Base-by-base conservation (phyloP, 2,113 vertebrate species). In the Catharus minimus region DNA sequence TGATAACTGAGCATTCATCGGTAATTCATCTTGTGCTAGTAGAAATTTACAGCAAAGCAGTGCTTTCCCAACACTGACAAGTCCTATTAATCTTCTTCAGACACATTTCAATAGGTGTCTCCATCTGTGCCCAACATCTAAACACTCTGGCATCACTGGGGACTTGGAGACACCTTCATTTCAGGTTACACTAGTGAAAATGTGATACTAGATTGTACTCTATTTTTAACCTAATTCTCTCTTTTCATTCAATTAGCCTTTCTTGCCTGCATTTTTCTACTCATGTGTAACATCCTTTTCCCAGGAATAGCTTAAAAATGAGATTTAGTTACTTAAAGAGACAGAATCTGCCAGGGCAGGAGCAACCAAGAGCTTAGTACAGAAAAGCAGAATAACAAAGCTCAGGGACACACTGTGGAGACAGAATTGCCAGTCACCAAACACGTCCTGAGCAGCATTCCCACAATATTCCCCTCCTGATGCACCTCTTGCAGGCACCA, bases 21-120 rank as follows among this genome's bases (percentile, higher is more conserved):
- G 98, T 98, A 98, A 98, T 98, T 98, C 97, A 98, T 98, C 98
- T 98, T 98, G 97, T 97, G 98, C 97, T 97, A 94, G 97, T 97
- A 98, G 98, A 98, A 98, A 98, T 98, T 98, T 98, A 98, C 97
- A 98, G 98, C 97, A 98, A 98, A 98, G 97, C 98, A 96, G 92
- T 95, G 97, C 98, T 98, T 98, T 98, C 97, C 97, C 97, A 97
- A 96, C 97, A 97, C 97, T 98, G 98, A 98, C 98, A 98, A 98
- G 96, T 97, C 97, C 98, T 98, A 98, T 98, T 98, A 98, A 98
- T 98, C 98, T 98, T 98, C 97, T 96, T 98, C 97, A 98, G 97
- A 98, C 97, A 98, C 97, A 97, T 98, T 98, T 98, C 98, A 98
- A 98, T 98, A 98, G 98, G 97, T 98, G 98, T 97, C 96, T 98